These are phyloP conservation scores for Euclidia mi DNA, from an alignment of 2,888 invertebrate species.

Conservation along the genomic window DNA sequence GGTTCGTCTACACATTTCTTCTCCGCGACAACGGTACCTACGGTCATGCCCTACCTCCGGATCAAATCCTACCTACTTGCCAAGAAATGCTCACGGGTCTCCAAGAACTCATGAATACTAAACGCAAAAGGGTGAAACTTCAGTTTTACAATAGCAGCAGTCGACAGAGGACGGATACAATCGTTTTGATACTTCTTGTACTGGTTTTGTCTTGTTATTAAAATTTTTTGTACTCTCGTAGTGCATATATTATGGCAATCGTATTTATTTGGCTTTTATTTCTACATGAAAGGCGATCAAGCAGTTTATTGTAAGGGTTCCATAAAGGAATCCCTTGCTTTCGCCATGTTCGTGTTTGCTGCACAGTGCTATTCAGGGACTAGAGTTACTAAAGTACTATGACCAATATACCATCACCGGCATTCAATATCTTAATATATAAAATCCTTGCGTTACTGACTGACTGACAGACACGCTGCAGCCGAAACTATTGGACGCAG, in stretches of 20 bases:
- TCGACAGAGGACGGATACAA: not conserved
- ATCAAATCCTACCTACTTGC: slow-evolving; percentile 91
- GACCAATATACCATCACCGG: no score
- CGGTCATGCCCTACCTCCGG: slow-evolving; percentile 92
- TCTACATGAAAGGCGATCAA: no score
- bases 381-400: no score
- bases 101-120: slow-evolving; percentile 78
- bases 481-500: no score
- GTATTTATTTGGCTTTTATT: no score
- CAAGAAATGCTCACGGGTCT: slow-evolving; percentile 90
- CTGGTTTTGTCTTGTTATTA: slow-evolving; percentile 22
- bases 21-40: slow-evolving; percentile 92
- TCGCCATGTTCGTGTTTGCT: no score
- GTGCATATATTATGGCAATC: not conserved
- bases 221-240: slow-evolving; percentile 9
- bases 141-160: slow-evolving; percentile 48
- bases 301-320: no score
- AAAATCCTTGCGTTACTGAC: no score
- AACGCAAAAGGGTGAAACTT: slow-evolving; percentile 42
- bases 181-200: slow-evolving; percentile 19
- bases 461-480: no score
- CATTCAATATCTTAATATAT: no score
- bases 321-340: no score
- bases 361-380: no score
- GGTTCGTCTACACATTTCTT: slow-evolving; percentile 73